phyloP scores from a whole-genome alignment of 2,113 vertebrate genomes.

The Polypterus senegalus region DNA sequence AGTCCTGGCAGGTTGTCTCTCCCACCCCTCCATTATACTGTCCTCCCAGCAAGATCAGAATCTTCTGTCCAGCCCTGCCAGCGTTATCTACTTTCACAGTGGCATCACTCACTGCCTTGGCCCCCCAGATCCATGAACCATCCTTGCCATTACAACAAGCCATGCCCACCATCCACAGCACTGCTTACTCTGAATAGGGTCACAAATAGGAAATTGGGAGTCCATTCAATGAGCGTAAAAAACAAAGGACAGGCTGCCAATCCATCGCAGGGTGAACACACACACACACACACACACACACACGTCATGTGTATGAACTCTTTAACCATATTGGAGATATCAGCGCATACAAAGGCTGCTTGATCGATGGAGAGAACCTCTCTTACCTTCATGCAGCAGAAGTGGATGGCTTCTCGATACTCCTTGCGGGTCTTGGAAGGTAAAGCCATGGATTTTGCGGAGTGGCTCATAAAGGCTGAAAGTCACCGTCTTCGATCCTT shows the following conservation, averaged over 20 bases:
- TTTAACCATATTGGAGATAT: background rate
- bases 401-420: constrained; percentile 37
- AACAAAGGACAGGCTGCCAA: background rate
- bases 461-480: constrained; percentile 47
- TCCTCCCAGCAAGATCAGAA: too few relatives aligned
- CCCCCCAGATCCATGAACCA: too few relatives aligned
- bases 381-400: constrained; percentile 53
- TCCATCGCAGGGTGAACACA: background rate
- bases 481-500: constrained; percentile 31
- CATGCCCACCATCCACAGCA: too few relatives aligned
- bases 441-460: constrained; percentile 30
- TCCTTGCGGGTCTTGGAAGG: constrained; percentile 29
- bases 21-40: too few relatives aligned
- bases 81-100: too few relatives aligned
- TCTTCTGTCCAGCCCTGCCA: too few relatives aligned
- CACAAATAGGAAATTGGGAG: background rate
- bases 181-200: too few relatives aligned
- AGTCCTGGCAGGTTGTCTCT: too few relatives aligned
- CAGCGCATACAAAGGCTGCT: background rate
- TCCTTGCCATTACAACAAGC: too few relatives aligned
- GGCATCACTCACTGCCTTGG: too few relatives aligned
- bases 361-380: background rate
- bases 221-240: background rate
- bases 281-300: background rate
- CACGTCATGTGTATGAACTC: background rate